Evolutionary conservation across 2,113 vertebrate species (phyloP), one percentile per base, ranked within the genome.

Genomic region (Prionailurus viverrinus): DNA sequence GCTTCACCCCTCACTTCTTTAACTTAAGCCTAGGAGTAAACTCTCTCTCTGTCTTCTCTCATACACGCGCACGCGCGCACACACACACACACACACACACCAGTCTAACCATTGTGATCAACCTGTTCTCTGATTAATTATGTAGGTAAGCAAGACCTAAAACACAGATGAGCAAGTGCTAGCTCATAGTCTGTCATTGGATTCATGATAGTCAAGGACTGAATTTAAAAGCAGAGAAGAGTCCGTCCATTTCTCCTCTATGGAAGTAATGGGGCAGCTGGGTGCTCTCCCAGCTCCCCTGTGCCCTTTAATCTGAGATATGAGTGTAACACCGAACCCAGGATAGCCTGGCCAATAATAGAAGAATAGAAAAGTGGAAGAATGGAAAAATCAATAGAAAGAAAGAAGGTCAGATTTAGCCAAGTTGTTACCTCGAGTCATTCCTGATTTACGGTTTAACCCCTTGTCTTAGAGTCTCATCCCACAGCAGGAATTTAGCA

Each of bases 351-450:
- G 18, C 55, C 69, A 69, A 36, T 63, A 92, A 69, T 1, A 79
- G n/a, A 94, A 89, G 27, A 97, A 55, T 1, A 65, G 83, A 89
- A 90, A 94, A 83, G 31, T 39, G 10, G 27, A 87, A 91, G 31
- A 82, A 65, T 25, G 51, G n/a, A 82, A 87, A 91, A 93, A 27
- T 48, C 85, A 73, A 79, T 2, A 39, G 61, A 74, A 95, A 78
- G n/a, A 31, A 76, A 82, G 45, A 84, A 93, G 19, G 79, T 39
- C 33, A 1, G 27, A 81, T 91, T 91, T 23, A 68, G 58, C 36
- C 31, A 71, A 84, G 31, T 33, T 81, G 74, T 88, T 41, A 41
- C 61, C 63, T 51, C 5, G n/a, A 89, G 55, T 92, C 65, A 83
- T 31, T 80, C 45, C 51, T 97, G 65, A 83, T 63, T 80, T 88